Conservation (phyloP, 1,140 invertebrate species). For the Amphibalanus amphitrite region DNA sequence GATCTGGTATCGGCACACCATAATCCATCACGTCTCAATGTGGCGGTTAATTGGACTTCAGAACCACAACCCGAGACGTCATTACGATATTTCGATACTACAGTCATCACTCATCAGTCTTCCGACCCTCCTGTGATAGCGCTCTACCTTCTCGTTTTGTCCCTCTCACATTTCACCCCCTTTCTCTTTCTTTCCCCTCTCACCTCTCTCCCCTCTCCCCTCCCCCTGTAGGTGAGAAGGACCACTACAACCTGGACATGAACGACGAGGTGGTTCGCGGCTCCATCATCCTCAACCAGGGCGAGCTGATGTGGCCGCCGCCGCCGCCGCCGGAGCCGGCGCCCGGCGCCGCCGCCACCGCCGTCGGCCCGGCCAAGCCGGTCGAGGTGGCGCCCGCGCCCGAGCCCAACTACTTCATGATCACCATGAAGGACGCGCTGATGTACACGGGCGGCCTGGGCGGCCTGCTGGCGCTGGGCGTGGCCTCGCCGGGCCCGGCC, state of each 20-base stretch:
- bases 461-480: conserved; percentile 48
- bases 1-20: too few species aligned
- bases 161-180: too few species aligned
- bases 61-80: too few species aligned
- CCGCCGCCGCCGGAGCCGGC: conserved; percentile 41
- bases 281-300: conserved; percentile 55
- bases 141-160: too few species aligned
- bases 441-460: conserved; percentile 51
- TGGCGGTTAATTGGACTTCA: too few species aligned
- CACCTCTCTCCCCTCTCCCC: not conserved
- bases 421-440: conserved; percentile 45
- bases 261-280: conserved; percentile 74
- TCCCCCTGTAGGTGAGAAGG: conserved; percentile 34
- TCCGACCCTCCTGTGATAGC: too few species aligned
- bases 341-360: conserved; percentile 26
- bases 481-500: conserved; percentile 54
- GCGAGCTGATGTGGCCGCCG: conserved; percentile 61
- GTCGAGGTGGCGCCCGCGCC: conserved; percentile 28
- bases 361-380: conserved; percentile 26
- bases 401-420: conserved; percentile 31
- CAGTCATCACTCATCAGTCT: too few species aligned
- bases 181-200: not conserved
- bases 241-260: conserved; percentile 60
- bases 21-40: too few species aligned
- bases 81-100: too few species aligned